Evolutionary conservation across 1,140 invertebrate genomes (phyloP).

Genomic region (Leptinotarsa lineolata): DNA sequence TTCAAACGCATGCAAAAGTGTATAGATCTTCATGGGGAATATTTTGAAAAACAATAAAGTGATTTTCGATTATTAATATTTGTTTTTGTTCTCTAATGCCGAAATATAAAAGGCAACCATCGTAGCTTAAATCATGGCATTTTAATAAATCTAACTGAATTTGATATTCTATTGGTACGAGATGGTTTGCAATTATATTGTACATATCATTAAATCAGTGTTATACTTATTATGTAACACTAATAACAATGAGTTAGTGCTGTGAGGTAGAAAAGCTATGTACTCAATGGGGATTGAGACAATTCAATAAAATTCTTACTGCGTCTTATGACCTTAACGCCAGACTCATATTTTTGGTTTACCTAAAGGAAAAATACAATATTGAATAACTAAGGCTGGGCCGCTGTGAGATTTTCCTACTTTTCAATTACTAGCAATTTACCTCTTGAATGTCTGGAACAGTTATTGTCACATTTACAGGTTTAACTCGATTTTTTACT

Average conservation of each 20-base stretch:
- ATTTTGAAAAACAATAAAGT: too few relatives aligned
- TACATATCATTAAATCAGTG: neutral
- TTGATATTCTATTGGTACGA: too few relatives aligned
- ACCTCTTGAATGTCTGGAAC: slow-evolving; percentile 82
- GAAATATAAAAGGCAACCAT: too few relatives aligned
- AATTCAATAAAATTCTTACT: slow-evolving; percentile 32
- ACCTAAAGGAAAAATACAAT: slow-evolving; percentile 34
- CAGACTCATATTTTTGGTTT: slow-evolving; percentile 34
- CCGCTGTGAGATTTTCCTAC: too few relatives aligned
- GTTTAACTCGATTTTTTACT: slow-evolving; percentile 82
- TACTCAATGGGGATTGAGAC: slow-evolving; percentile 17
- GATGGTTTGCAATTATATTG: too few relatives aligned
- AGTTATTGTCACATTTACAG: slow-evolving; percentile 86
- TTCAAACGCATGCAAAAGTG: too few relatives aligned
- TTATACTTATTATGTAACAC: slow-evolving; percentile 17
- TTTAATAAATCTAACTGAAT: too few relatives aligned
- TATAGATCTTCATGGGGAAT: too few relatives aligned
- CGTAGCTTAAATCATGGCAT: too few relatives aligned
- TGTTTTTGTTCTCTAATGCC: too few relatives aligned
- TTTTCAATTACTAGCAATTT: slow-evolving; percentile 38
- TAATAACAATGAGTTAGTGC: slow-evolving; percentile 26
- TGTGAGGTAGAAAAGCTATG: slow-evolving; percentile 21
- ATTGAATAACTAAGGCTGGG: neutral
- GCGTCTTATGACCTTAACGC: slow-evolving; percentile 25
- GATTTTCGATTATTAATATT: too few relatives aligned